Conservation (phyloP, 2,888 invertebrate genomes). For the Epicampocera succincta region DNA sequence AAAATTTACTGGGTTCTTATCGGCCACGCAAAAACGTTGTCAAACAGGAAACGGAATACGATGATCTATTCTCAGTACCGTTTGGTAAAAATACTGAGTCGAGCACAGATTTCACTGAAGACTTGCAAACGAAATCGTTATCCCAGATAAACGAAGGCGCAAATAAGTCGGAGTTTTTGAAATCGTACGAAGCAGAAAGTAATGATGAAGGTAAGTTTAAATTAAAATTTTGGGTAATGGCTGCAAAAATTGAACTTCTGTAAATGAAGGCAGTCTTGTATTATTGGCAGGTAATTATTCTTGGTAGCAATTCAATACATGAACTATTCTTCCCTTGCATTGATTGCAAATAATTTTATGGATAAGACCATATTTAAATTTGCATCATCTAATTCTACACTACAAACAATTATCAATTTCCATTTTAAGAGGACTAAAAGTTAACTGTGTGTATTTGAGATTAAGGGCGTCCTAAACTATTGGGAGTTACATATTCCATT, state of each 20-base stretch:
- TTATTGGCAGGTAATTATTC: too few relatives aligned
- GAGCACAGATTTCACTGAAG: not conserved
- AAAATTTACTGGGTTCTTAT: slow-evolving; percentile 43
- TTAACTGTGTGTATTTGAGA: too few relatives aligned
- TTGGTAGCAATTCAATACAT: too few relatives aligned
- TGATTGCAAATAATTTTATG: too few relatives aligned
- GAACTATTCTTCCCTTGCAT: too few relatives aligned
- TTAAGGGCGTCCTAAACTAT: too few relatives aligned
- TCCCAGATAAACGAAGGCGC: not conserved
- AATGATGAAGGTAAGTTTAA: slow-evolving; percentile 50
- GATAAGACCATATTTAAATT: too few relatives aligned
- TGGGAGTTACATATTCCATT: too few relatives aligned
- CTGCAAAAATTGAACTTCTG: not conserved
- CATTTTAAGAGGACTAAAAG: too few relatives aligned
- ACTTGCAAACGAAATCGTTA: not conserved
- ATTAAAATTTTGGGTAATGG: too few relatives aligned
- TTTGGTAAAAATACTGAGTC: not conserved
- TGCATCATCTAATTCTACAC: too few relatives aligned
- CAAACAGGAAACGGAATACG: slow-evolving; percentile 55
- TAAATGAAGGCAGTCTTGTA: not conserved
- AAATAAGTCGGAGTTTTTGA: not conserved
- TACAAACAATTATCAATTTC: too few relatives aligned
- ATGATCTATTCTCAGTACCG: slow-evolving; percentile 54
- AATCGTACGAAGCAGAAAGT: not conserved
- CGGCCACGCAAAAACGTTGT: slow-evolving; percentile 13